Base-by-base conservation (phyloP, 64 coral and sea anemone species). In the Orbicella faveolata region DNA sequence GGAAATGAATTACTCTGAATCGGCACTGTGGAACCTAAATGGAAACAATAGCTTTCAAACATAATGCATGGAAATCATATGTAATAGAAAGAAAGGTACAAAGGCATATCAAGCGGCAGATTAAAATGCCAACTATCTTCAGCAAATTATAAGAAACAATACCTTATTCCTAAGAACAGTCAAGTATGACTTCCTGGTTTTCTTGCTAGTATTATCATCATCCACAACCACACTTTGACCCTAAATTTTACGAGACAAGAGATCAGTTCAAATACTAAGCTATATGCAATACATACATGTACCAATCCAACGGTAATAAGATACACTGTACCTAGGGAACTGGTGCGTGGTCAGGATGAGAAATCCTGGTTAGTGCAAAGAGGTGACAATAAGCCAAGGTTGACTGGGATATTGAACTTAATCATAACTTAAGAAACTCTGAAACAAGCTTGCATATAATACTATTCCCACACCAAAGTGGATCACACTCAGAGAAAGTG, bases 161-260 rank as follows among this genome's bases (percentile, higher is more conserved):
- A 91, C 89, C 89, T 85, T 91, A 59, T 85, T 73, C 61, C 63
- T 91, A 7, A 91, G 14, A 83, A 91, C 30, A 11, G 25, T 44
- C 16, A 72, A 64, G 59, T 84, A 91, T 17, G 89, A 91, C 57
- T 67, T 51, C 39, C 89, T 91, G 2, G 36, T 84, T 63, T 73
- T 83, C 51, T 84, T 59, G 57, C 35, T 84, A 66, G 80, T 84
- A 20, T 91, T 91, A 66, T 91, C 80, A 64, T 91, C 89, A 84
- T 91, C 89, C 13, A 91, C n/a, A 73, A 91, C 89, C 20, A 91
- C 80, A 76, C 73, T 91, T 52, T 91, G 35, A 26, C 89, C 89
- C 89, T 91, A 36, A 77, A 77, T 83, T 3, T 21, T 64, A 63
- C 33, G n/a, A 59, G 34, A 63, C 23, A 34, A 30, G 25, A 70